phyloP scores from a whole-genome alignment of 2,888 invertebrate genomes.

The Tinea trinotella region DNA sequence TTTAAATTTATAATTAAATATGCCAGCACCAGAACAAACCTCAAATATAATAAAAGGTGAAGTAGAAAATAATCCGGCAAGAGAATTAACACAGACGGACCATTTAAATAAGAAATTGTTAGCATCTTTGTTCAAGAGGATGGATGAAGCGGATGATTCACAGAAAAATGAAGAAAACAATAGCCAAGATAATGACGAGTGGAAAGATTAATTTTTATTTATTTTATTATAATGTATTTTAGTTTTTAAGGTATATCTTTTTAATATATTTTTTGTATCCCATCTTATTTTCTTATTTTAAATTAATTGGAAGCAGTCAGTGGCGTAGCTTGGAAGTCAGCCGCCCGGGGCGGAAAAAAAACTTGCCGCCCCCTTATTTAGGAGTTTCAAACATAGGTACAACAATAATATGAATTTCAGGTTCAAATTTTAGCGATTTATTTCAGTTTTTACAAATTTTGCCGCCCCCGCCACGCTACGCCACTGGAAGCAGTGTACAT shows the following conservation, averaged over 20 bases:
- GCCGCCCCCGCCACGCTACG: too few relatives aligned
- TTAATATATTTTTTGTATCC: neutral
- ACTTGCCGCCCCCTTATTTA: too few relatives aligned
- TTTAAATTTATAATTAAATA: slow-evolving; percentile 22
- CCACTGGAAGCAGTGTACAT: too few relatives aligned
- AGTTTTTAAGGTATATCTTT: slow-evolving; percentile 8
- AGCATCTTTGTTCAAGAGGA: slow-evolving; percentile 72
- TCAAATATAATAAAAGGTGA: slow-evolving; percentile 21
- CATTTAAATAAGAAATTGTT: slow-evolving; percentile 77
- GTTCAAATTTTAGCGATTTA: too few relatives aligned
- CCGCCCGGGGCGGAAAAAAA: too few relatives aligned
- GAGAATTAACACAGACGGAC: slow-evolving; percentile 76
- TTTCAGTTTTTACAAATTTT: too few relatives aligned
- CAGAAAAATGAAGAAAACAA: slow-evolving; percentile 38
- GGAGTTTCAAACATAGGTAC: too few relatives aligned
- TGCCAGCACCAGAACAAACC: slow-evolving; percentile 47
- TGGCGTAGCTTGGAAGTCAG: too few relatives aligned
- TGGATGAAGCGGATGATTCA: slow-evolving; percentile 63
- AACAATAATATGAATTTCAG: too few relatives aligned
- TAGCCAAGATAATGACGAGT: slow-evolving; percentile 37
- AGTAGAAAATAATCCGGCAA: slow-evolving; percentile 35
- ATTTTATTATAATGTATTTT: slow-evolving; percentile 11
- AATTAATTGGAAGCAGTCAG: too few relatives aligned
- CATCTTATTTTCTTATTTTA: neutral
- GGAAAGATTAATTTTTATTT: slow-evolving; percentile 37